A percentile compares a stretch with the other conserved stretches of the same genome.
These are phyloP conservation scores for Petrocephalus schoutedeni DNA, from an alignment of 2,797 vertebrate species.

Conservation along the genomic window DNA sequence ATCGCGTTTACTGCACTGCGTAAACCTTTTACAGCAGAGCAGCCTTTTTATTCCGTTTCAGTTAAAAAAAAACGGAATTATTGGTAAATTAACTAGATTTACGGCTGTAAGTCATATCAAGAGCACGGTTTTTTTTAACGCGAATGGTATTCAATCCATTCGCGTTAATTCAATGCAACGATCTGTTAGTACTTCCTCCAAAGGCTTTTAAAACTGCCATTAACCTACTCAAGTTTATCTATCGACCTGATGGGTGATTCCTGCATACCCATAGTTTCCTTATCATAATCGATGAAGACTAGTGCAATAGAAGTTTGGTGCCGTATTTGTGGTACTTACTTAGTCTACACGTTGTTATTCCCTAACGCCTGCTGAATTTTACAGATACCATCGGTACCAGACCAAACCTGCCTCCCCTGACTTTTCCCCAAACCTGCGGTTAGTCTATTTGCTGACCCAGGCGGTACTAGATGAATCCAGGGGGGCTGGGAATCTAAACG, in stretches of 20 bases:
- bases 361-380: neutral
- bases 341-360: neutral
- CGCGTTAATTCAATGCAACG: neutral
- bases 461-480: neutral
- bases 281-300: neutral
- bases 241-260: neutral
- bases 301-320: neutral
- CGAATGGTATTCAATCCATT: neutral
- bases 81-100: neutral
- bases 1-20: conserved; percentile 37
- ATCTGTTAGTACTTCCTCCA: neutral
- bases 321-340: neutral
- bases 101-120: neutral
- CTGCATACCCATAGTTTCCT: neutral
- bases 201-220: neutral
- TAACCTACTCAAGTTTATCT: neutral
- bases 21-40: conserved; percentile 30
- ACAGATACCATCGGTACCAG: neutral
- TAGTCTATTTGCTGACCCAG: neutral
- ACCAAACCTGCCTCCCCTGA: neutral
- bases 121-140: too few relatives aligned
- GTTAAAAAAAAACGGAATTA: neutral
- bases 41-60: neutral
- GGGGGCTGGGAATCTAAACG: neutral
- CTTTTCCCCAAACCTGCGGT: neutral